phyloP scores from a whole-genome alignment of 2,797 vertebrate genomes.

The Manis crassicaudata region DNA sequence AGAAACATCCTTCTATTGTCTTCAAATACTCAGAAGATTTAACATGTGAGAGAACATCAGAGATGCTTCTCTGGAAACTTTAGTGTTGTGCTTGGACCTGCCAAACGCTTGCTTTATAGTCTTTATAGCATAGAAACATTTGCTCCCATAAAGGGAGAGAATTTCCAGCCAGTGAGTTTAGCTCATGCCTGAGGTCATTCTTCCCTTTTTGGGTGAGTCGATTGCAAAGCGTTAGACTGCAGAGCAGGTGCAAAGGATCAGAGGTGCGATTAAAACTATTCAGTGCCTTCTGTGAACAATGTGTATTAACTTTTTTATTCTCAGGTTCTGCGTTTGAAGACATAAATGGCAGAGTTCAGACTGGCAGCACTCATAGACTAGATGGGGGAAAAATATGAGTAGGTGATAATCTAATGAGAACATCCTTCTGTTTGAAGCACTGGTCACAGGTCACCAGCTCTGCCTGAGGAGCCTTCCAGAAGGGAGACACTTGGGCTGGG shows the following conservation, averaged over 20 bases:
- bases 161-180: not conserved
- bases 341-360: not conserved
- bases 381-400: not conserved
- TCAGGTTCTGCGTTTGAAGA: not conserved
- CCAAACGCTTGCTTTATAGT: not conserved
- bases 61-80: not conserved
- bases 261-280: not conserved
- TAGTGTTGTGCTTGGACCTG: not conserved
- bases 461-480: not conserved
- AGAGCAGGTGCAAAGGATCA: not conserved
- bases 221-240: not conserved
- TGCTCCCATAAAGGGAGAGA: not conserved
- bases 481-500: not conserved
- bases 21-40: not conserved
- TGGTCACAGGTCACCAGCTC: not conserved
- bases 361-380: not conserved
- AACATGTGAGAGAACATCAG: not conserved
- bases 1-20: constrained; percentile 10
- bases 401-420: too few species aligned
- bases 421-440: not conserved
- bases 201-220: not conserved
- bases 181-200: not conserved
- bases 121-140: not conserved
- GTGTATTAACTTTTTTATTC: not conserved
- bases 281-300: not conserved